A percentile compares a stretch with the other conserved stretches of the same genome.
Conservation (phyloP, 2,888 invertebrate genomes). For the Junonia oenone region DNA sequence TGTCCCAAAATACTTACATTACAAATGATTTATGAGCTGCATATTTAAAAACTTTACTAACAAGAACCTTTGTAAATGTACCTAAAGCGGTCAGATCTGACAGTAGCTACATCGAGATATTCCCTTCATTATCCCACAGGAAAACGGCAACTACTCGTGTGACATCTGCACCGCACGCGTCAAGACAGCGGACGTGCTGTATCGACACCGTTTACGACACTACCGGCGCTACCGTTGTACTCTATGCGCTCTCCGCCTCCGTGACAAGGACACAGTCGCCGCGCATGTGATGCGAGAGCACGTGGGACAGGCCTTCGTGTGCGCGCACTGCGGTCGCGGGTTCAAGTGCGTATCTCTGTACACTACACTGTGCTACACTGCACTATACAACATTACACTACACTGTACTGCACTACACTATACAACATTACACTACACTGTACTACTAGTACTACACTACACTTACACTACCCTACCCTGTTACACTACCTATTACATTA, state of each 20-base stretch:
- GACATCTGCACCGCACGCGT: constrained; percentile 39
- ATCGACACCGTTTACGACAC: constrained; percentile 45
- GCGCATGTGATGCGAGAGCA: constrained; percentile 47
- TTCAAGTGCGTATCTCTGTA: constrained; percentile 41
- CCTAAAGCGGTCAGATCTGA: too few species aligned
- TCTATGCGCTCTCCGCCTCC: constrained; percentile 36
- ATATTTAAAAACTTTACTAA: too few species aligned
- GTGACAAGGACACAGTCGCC: constrained; percentile 46
- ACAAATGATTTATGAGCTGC: too few species aligned
- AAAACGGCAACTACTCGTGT: constrained; percentile 41
- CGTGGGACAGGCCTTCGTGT: constrained; percentile 36
- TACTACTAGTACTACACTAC: too few species aligned
- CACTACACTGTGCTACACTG: too few species aligned
- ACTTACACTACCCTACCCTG: too few species aligned
- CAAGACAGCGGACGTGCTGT: constrained; percentile 37
- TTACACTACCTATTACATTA: too few species aligned
- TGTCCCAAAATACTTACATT: too few species aligned
- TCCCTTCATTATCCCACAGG: constrained; percentile 26
- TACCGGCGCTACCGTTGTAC: constrained; percentile 48
- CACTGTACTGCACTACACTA: neutral
- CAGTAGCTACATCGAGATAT: too few species aligned
- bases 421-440: too few species aligned
- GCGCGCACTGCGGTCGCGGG: constrained; percentile 37
- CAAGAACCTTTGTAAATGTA: too few species aligned
- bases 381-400: neutral